Base-by-base conservation (phyloP, 2,888 invertebrate species). In the Hydriomena furcata region DNA sequence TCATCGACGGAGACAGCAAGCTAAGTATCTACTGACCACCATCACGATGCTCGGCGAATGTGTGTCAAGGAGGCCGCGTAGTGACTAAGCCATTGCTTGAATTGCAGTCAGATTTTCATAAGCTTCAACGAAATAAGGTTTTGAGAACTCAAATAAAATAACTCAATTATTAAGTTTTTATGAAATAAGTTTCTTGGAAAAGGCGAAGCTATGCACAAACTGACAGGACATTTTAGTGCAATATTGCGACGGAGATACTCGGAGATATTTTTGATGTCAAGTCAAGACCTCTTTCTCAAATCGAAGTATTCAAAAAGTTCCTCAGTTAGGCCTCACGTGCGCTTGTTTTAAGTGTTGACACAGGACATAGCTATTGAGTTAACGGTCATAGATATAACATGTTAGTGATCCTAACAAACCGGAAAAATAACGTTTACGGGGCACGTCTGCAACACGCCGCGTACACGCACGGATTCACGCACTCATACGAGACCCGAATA, bases 401-500 rank as follows among this genome's bases (percentile, higher is more conserved):
- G 79, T 79, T 69, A 68, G 66, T 60, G 68, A 68, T 53, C 51
- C 41, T 31, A 59, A 43, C 67, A 78, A 85, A 84, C 84, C 86
- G 86, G 86, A 86, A 84, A 83, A 85, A 82, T 85, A 84, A 79
- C 75, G 82, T 80, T 86, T 86, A 85, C 81, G 79, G 69, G 66
- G 68, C 86, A 85, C 85, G 84, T 82, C 70, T 68, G 66, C 60
- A 52, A 68, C 68, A 65, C 63, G 71, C 68, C 68, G 64, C 58
- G 63, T 65, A 61, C 65, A 72, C 71, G 67, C 69, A 70, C 68
- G 64, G 57, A 63, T 65, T 61, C 65, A 72, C 71, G 67, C 69
- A 70, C 76, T 76, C 60, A 67, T 73, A 79, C 82, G 79, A 79
- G 83, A 71, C 72, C 58, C 56, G 83, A 75, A 83, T 83, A 66